Evolutionary conservation across 2,888 invertebrate genomes (phyloP), one percentile per base, ranked within the genome.

Genomic region (Ectemnius continuus): DNA sequence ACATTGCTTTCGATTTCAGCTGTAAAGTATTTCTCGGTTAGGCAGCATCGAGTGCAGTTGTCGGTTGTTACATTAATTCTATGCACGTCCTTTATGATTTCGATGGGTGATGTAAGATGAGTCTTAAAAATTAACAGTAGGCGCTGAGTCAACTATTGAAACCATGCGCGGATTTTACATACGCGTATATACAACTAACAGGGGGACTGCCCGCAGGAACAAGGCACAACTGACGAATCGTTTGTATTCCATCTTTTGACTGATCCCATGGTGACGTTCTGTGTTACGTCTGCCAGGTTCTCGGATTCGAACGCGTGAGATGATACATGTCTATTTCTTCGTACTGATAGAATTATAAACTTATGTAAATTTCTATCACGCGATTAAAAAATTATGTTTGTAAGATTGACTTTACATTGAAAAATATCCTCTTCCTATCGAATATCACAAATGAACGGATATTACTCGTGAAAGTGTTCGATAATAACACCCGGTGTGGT

Each of bases 161-260:
- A 74, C 75, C 77, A 73, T 73, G 74, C 77, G 72, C 46, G 70
- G 36, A 36, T 36, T 36, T 36, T 36, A 59, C 68, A 73, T 80
- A 75, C 63, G 70, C 57, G 18, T 82, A 79, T 81, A 47, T 71
- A 82, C 75, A 79, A 70, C 62, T 76, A 80, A 73, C 70, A 76
- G 58, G 71, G 74, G 82, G 75, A 63, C 70, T 84, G 85, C 84
- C 85, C 80, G 79, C 79, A 83, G 82, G 83, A 86, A 78, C 87
- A 87, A 87, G 87, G 87, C 87, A 87, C 87, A 77, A 83, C 84
- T 83, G 82, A 83, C 75, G 48, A 67, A 64, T 76, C 70, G 68
- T 69, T 81, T 85, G 81, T 78, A 77, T 76, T 71, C 16, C 52
- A 52, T 82, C 79, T 81, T 70, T 72, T 72, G 45, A 65, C 56